Conservation (phyloP, 2,888 invertebrate species). For the Drosophila pseudotakahashii region DNA sequence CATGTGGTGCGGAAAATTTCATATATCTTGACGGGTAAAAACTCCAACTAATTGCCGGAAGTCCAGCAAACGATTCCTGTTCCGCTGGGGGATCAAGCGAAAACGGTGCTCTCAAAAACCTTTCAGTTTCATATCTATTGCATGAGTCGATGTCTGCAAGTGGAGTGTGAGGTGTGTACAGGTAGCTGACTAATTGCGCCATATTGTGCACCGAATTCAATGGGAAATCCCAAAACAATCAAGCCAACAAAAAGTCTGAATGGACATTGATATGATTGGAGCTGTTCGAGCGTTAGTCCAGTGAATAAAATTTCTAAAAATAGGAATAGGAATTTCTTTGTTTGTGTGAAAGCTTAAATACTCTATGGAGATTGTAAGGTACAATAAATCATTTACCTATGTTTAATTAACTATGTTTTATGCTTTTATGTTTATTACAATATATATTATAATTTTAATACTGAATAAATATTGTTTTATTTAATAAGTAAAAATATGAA, state of each 20-base stretch:
- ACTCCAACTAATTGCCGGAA: conserved; percentile 68
- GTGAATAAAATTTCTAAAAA: conserved; percentile 1
- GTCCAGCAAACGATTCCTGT: conserved; percentile 49
- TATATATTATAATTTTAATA: too few species aligned
- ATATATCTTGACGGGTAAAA: conserved; percentile 27
- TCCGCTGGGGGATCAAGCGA: conserved; percentile 6
- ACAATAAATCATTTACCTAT: too few species aligned
- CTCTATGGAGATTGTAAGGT: neutral
- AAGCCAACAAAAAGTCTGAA: conserved; percentile 33
- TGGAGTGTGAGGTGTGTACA: conserved; percentile 9
- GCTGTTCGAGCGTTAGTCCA: conserved; percentile 21
- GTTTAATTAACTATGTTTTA: too few species aligned
- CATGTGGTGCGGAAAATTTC: conserved; percentile 58
- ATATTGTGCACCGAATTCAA: conserved; percentile 57
- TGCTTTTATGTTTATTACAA: too few species aligned
- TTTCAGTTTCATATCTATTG: conserved; percentile 68
- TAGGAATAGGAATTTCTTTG: neutral
- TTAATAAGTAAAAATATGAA: too few species aligned
- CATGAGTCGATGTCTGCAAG: conserved; percentile 50
- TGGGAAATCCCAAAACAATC: conserved; percentile 67
- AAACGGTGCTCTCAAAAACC: conserved; percentile 52
- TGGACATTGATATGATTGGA: conserved; percentile 20
- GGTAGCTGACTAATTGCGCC: conserved; percentile 60
- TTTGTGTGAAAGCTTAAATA: conserved; percentile 1
- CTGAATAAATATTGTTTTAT: too few species aligned